Conservation (phyloP, 2,113 vertebrate genomes). For the Synchiropus splendidus region DNA sequence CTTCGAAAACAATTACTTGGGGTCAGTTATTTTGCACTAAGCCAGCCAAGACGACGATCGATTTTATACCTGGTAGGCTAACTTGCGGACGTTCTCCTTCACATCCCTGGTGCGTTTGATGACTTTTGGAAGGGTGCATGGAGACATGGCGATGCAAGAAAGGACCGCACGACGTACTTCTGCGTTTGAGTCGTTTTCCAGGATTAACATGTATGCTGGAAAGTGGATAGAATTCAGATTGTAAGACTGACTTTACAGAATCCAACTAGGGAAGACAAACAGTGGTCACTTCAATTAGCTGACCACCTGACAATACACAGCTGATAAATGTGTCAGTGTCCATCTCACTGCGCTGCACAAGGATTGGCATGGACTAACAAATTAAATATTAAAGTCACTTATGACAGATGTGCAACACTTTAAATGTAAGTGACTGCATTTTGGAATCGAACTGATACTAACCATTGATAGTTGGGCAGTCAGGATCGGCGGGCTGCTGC, state of each 20-base stretch:
- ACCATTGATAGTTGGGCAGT: constrained; percentile 85
- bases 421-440: too few relatives aligned
- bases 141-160: constrained; percentile 84
- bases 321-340: too few relatives aligned
- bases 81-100: constrained; percentile 83
- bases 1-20: constrained; percentile 52
- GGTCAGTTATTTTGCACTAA: too few relatives aligned
- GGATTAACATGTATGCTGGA: constrained; percentile 76
- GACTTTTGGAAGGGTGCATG: constrained; percentile 77
- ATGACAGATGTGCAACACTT: too few relatives aligned
- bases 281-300: too few relatives aligned
- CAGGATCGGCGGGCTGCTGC: constrained; percentile 80
- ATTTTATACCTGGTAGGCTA: constrained; percentile 79
- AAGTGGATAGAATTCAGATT: constrained; percentile 8
- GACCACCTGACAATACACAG: too few relatives aligned
- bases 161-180: constrained; percentile 89
- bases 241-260: too few relatives aligned
- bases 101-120: constrained; percentile 83
- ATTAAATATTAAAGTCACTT: too few relatives aligned
- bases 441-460: constrained; percentile 7
- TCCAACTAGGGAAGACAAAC: constrained; percentile 1
- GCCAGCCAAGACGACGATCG: too few relatives aligned
- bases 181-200: constrained; percentile 86
- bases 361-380: too few relatives aligned
- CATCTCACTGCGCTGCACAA: too few relatives aligned